phyloP scores from a whole-genome alignment of 2,797 vertebrate genomes.

The Rhabdophis nuchalis region DNA sequence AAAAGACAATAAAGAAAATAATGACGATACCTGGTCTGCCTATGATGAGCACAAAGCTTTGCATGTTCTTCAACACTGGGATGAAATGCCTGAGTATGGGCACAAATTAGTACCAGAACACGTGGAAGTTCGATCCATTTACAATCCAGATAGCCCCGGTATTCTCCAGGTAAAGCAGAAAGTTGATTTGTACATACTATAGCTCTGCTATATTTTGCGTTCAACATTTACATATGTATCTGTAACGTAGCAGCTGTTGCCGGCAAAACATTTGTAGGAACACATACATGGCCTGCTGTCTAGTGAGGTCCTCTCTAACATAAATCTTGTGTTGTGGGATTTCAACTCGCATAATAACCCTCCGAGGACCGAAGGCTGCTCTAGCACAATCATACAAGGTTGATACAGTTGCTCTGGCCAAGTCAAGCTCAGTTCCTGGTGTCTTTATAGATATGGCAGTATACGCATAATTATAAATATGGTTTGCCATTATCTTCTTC shows the following conservation, averaged over 20 bases:
- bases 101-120: slow-evolving; percentile 86
- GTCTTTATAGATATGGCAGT: background rate
- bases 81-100: slow-evolving; percentile 82
- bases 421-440: background rate
- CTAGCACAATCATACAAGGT: background rate
- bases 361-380: background rate
- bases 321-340: background rate
- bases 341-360: background rate
- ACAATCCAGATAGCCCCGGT: slow-evolving; percentile 77
- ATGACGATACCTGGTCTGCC: slow-evolving; percentile 62
- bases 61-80: slow-evolving; percentile 84
- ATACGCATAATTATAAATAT: background rate
- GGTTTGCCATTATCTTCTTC: background rate
- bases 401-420: background rate
- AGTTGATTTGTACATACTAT: background rate
- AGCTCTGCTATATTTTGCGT: background rate
- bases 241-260: background rate
- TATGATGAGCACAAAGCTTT: slow-evolving; percentile 84
- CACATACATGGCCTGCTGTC: background rate
- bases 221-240: background rate
- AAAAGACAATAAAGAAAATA: slow-evolving; percentile 71
- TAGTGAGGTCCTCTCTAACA: background rate
- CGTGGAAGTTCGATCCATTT: slow-evolving; percentile 82
- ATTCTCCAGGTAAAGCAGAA: slow-evolving; percentile 80
- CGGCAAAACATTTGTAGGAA: background rate